These are phyloP conservation scores for Xylocampa areola DNA, from an alignment of 2,888 invertebrate genomes.

Conservation along the genomic window DNA sequence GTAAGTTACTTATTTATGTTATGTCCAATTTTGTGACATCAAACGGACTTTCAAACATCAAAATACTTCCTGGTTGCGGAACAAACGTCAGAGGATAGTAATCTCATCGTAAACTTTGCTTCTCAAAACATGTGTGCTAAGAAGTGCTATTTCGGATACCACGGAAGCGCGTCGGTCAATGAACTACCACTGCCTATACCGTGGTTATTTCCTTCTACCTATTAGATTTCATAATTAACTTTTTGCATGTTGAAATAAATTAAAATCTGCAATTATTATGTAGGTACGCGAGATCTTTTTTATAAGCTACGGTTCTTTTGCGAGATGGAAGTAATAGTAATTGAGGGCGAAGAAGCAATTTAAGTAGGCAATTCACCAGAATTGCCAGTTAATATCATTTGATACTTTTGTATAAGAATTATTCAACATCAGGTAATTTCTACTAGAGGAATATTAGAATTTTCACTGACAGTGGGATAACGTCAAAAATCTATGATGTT, in stretches of 20 bases:
- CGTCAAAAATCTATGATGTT: no score
- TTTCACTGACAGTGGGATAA: no score
- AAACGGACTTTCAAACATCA: constrained; percentile 32
- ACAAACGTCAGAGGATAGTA: constrained; percentile 30
- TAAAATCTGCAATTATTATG: constrained; percentile 40
- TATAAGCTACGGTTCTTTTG: constrained; percentile 10
- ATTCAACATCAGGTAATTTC: no score
- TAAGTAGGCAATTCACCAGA: no score
- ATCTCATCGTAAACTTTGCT: constrained; percentile 53
- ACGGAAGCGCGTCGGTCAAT: constrained; percentile 76
- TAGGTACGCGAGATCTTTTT: constrained; percentile 29
- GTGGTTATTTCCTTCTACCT: constrained; percentile 64
- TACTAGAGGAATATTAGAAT: no score
- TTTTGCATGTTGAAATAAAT: constrained; percentile 50
- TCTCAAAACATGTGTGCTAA: constrained; percentile 59
- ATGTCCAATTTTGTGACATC: constrained; percentile 31
- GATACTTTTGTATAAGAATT: no score
- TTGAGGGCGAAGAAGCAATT: neutral
- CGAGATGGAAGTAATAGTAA: constrained; percentile 3
- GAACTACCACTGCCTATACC: constrained; percentile 68
- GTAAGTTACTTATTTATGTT: no score
- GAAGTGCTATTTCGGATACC: constrained; percentile 72
- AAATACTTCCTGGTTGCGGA: constrained; percentile 36
- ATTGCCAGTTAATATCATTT: no score
- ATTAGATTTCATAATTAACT: constrained; percentile 63